Percentiles rank a stretch among this genome's conserved stretches.
Conservation (phyloP, 2,113 vertebrate species). For the Odontesthes bonariensis region DNA sequence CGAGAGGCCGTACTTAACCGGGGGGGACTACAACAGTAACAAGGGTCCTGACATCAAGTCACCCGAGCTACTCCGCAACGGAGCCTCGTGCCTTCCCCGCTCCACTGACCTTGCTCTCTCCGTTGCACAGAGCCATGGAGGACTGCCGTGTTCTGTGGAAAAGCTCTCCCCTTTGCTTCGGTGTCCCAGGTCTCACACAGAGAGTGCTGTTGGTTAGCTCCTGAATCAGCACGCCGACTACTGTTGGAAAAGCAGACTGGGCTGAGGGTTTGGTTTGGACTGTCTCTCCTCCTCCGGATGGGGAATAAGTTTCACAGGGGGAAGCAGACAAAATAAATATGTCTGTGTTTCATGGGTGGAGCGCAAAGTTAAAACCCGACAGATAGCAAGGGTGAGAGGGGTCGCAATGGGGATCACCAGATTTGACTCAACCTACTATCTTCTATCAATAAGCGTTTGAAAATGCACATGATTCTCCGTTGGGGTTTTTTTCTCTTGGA, state of each 20-base stretch:
- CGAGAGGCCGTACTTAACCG: slow-evolving; percentile 71
- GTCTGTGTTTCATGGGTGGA: slow-evolving; percentile 63
- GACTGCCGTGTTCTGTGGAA: slow-evolving; percentile 72
- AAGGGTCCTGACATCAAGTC: slow-evolving; percentile 25
- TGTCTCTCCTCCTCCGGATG: slow-evolving; percentile 21
- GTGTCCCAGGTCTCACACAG: slow-evolving; percentile 60
- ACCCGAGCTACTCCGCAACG: not conserved
- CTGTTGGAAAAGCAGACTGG: slow-evolving; percentile 58
- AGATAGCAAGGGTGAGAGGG: slow-evolving; percentile 8
- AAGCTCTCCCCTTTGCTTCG: slow-evolving; percentile 69
- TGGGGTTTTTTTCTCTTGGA: too few species aligned
- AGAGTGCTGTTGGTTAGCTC: slow-evolving; percentile 31
- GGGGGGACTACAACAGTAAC: slow-evolving; percentile 29
- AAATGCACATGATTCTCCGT: too few species aligned
- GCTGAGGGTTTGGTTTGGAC: slow-evolving; percentile 33
- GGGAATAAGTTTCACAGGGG: slow-evolving; percentile 38
- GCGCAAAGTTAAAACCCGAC: slow-evolving; percentile 49
- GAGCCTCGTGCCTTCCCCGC: slow-evolving; percentile 3
- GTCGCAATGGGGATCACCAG: slow-evolving; percentile 16
- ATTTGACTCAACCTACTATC: not conserved
- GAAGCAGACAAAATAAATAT: slow-evolving; percentile 46
- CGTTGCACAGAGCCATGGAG: slow-evolving; percentile 96
- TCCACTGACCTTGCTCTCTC: slow-evolving; percentile 96
- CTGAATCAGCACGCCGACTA: slow-evolving; percentile 64
- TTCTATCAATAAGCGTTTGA: not conserved